These are phyloP conservation scores for Calypte anna DNA, from an alignment of 2,113 vertebrate species.

Conservation along the genomic window DNA sequence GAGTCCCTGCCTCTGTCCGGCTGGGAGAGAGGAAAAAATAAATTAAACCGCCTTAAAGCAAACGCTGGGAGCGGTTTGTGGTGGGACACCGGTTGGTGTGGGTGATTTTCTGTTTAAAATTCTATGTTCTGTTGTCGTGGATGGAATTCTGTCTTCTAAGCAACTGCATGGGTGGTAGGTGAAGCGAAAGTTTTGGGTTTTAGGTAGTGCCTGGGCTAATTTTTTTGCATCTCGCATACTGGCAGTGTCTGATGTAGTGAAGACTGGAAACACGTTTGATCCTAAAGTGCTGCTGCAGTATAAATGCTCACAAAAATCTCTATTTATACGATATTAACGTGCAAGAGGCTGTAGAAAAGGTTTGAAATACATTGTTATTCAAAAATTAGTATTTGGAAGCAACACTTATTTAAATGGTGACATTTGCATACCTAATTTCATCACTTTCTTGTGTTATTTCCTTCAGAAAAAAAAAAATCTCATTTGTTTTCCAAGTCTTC, in stretches of 20 bases:
- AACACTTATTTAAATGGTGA: accelerated
- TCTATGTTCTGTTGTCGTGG: accelerated
- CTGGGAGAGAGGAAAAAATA: not conserved
- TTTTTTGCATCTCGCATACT: accelerated
- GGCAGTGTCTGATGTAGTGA: accelerated
- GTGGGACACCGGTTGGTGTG: accelerated
- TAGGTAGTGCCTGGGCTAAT: accelerated
- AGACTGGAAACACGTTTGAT: accelerated
- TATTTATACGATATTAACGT: accelerated
- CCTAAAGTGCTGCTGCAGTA: not conserved
- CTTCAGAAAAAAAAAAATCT: not conserved
- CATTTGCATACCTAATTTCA: accelerated
- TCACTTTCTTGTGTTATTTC: not conserved
- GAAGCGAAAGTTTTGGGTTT: not conserved
- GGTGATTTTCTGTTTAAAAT: not conserved
- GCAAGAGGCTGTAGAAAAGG: not conserved
- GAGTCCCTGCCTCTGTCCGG: accelerated
- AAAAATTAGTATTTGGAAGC: accelerated
- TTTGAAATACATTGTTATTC: not conserved
- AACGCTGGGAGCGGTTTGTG: too few relatives aligned
- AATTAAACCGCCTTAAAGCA: not conserved
- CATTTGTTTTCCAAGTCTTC: accelerated
- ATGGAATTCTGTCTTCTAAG: accelerated
- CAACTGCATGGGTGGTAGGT: accelerated
- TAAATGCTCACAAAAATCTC: not conserved